Evolutionary conservation across 2,888 invertebrate genomes (phyloP).

Genomic region (Pandemis corylana): DNA sequence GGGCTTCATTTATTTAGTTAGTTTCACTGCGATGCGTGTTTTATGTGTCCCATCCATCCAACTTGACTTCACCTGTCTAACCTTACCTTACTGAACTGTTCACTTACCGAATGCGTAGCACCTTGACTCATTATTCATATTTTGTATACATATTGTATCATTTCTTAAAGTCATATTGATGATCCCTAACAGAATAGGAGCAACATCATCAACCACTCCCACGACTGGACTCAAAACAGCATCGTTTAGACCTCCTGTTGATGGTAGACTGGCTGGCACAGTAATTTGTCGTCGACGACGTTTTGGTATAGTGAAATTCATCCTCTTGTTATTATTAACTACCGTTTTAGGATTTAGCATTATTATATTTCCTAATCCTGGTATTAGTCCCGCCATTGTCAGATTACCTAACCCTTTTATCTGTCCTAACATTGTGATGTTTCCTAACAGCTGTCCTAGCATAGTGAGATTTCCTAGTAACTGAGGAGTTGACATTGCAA

Average conservation of each 20-base stretch:
- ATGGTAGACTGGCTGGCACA: constrained; percentile 26
- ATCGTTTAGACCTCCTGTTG: constrained; percentile 30
- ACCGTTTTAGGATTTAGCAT: background rate
- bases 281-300: constrained; percentile 17
- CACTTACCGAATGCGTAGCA: constrained; percentile 71
- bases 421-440: constrained; percentile 5
- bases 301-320: background rate
- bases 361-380: background rate
- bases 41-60: too few relatives aligned
- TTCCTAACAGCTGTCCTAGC: constrained; percentile 16
- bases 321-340: background rate
- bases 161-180: constrained; percentile 40
- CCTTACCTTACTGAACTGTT: background rate
- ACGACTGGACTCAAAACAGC: constrained; percentile 3
- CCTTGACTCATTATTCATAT: constrained; percentile 55
- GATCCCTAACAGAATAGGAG: constrained; percentile 15
- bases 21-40: too few relatives aligned
- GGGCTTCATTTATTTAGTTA: too few relatives aligned
- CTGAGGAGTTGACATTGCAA: constrained; percentile 19
- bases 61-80: too few relatives aligned
- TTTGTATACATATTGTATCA: constrained; percentile 58
- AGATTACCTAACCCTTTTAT: constrained; percentile 13
- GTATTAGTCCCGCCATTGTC: background rate
- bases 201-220: background rate
- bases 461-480: constrained; percentile 16